Percentiles rank a stretch among this genome's conserved stretches.
Conservation (phyloP, 2,113 vertebrate species). For the Labrus mixtus region DNA sequence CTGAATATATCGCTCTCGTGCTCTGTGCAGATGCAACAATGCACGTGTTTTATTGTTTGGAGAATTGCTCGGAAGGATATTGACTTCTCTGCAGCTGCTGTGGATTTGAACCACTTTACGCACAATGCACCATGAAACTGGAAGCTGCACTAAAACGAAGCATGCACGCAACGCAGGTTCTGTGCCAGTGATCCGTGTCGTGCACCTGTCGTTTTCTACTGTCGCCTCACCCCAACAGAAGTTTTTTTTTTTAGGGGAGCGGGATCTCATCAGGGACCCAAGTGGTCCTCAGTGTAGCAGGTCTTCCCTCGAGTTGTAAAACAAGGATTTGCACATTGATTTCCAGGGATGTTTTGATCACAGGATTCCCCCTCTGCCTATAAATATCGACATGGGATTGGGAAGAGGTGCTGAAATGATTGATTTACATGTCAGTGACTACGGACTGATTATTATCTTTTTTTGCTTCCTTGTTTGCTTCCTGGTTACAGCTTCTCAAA, state of each 20-base stretch:
- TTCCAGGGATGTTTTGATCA: background rate
- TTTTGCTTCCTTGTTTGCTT: background rate
- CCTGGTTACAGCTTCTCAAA: background rate
- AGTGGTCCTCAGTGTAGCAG: background rate
- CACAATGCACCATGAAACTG: slow-evolving; percentile 4
- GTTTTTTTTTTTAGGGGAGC: background rate
- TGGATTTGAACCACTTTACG: background rate
- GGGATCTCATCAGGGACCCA: background rate
- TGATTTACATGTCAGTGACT: background rate
- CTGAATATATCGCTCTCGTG: background rate
- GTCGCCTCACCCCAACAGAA: background rate
- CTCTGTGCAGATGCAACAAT: slow-evolving; percentile 22
- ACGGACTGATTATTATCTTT: background rate
- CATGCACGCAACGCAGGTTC: background rate
- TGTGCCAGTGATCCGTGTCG: slow-evolving; percentile 22
- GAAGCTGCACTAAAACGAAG: slow-evolving; percentile 25
- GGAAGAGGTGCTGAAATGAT: background rate
- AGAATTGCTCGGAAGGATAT: background rate
- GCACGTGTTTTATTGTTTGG: slow-evolving; percentile 34
- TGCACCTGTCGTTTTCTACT: slow-evolving; percentile 33
- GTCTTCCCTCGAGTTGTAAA: too few species aligned
- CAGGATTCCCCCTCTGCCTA: too few species aligned
- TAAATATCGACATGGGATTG: background rate
- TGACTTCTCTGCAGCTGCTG: slow-evolving; percentile 25
- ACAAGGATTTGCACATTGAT: too few species aligned